Evolutionary conservation across 2,797 vertebrate genomes (phyloP).

Genomic region (Rhinoraja longicauda): DNA sequence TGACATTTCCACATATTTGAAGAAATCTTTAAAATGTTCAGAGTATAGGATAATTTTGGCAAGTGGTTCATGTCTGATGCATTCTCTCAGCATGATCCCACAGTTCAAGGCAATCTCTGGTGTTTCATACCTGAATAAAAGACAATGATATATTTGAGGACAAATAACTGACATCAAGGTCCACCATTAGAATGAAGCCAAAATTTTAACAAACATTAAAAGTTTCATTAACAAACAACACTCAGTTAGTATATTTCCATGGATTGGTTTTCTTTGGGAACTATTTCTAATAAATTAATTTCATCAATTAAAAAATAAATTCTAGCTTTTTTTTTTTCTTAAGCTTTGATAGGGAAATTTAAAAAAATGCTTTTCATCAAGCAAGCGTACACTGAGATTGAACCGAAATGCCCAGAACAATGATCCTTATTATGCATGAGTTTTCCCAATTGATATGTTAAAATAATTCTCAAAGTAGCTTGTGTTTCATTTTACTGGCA

Average conservation of each 20-base stretch:
- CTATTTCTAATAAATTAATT: background rate
- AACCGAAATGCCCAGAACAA: background rate
- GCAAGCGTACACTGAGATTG: background rate
- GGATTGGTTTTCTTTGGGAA: background rate
- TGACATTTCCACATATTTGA: slow-evolving; percentile 92
- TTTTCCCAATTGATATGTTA: background rate
- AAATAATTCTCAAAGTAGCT: background rate
- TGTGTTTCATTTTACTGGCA: background rate
- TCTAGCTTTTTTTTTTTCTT: no score
- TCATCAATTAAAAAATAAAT: background rate
- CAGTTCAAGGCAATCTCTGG: slow-evolving; percentile 86
- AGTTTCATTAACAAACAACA: background rate
- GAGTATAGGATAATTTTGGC: slow-evolving; percentile 85
- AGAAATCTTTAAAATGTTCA: slow-evolving; percentile 80
- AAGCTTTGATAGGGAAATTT: background rate
- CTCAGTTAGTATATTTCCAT: no score
- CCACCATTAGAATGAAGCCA: background rate
- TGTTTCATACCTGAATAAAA: slow-evolving; percentile 72
- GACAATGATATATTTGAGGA: slow-evolving; percentile 1
- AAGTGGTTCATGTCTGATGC: slow-evolving; percentile 86
- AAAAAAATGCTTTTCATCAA: background rate
- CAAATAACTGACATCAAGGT: background rate
- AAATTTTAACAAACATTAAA: background rate
- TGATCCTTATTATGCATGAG: background rate
- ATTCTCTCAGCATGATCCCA: slow-evolving; percentile 94